Percentiles rank a stretch among this genome's conserved stretches.
Evolutionary conservation across 1,140 invertebrate species (phyloP).

Genomic region (Lordiphosa stackelbergi): DNA sequence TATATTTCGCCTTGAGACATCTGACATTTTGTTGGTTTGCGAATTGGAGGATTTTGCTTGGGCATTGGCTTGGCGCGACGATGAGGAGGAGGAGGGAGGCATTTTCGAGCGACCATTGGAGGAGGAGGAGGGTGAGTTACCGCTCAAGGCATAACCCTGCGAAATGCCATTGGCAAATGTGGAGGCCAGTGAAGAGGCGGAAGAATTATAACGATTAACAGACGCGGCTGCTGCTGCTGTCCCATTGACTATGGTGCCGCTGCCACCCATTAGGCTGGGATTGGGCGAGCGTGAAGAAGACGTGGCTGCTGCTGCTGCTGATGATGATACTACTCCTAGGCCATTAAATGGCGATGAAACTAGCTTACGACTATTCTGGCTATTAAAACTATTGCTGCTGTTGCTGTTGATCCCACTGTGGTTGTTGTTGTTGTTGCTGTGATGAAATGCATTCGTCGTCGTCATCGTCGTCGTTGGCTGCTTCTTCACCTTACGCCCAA

Average conservation of each 20-base stretch:
- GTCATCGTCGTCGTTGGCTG: conserved; percentile 20
- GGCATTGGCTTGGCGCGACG: conserved; percentile 36
- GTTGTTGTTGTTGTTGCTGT: conserved; percentile 28
- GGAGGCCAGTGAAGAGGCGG: conserved; percentile 52
- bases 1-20: conserved; percentile 65
- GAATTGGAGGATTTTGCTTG: conserved; percentile 48
- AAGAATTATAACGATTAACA: conserved; percentile 33
- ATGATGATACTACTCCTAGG: conserved; percentile 48
- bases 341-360: conserved; percentile 72
- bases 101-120: conserved; percentile 53
- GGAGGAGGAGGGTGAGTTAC: conserved; percentile 48
- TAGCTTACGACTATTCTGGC: conserved; percentile 76
- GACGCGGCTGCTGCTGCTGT: conserved; percentile 42
- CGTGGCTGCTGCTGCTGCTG: conserved; percentile 20
- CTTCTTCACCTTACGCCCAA: conserved; percentile 88
- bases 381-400: conserved; percentile 69
- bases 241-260: conserved; percentile 55
- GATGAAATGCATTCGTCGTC: conserved; percentile 45
- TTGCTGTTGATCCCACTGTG: conserved; percentile 44
- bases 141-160: conserved; percentile 69
- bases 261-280: conserved; percentile 63
- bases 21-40: conserved; percentile 53
- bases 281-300: conserved; percentile 61
- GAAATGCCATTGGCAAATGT: conserved; percentile 75
- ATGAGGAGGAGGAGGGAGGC: conserved; percentile 35